Base-by-base conservation (phyloP, 2,888 invertebrate genomes). In the Ariolimax columbianus region DNA sequence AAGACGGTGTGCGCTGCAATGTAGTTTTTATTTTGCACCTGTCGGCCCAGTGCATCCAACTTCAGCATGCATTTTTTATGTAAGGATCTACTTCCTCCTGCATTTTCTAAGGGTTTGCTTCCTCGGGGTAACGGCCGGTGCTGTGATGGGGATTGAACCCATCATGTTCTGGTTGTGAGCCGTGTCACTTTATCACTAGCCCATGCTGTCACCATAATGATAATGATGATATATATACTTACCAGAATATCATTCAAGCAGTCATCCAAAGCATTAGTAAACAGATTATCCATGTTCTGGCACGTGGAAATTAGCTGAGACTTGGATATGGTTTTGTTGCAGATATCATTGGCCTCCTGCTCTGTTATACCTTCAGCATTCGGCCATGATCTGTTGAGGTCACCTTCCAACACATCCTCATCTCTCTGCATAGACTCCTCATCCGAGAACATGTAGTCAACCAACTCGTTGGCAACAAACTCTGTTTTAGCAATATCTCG, bases 361-460 rank as follows among this genome's bases (percentile, higher is more conserved):
- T 83, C 80, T 4, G 81, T 86, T 43, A 83, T 66, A n/a, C 80
- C 83, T 6, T 75, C 43, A 19, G 59, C 63, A n/a, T 83, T 86
- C 2, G 86, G 86, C 86, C 86, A 86, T 11, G 9, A 26, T 7
- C 30, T 33, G 81, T 81, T 70, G 40, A 72, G 81, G 51, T 70
- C 51, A 3, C 70, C 51, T 33, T 30, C 81, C 72, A 2, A n/a
- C n/a, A n/a, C 66, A n/a, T 11, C n/a, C n/a, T 66, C n/a, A 59
- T 59, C 59, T 7, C 26, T 26, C 17, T 23, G 59, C 59, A 59
- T 59, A 30, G 26, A 3, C 11, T 66, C 1, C n/a, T 66, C 66
- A n/a, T 66, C n/a, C 11, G n/a, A 66, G 30, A 66, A 30, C 11
- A 11, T 30, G 11, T 66, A 6, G 30, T 66, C 66, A 66, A n/a